These are phyloP conservation scores for Melozone crissalis DNA, from an alignment of 2,113 vertebrate species.

Conservation along the genomic window DNA sequence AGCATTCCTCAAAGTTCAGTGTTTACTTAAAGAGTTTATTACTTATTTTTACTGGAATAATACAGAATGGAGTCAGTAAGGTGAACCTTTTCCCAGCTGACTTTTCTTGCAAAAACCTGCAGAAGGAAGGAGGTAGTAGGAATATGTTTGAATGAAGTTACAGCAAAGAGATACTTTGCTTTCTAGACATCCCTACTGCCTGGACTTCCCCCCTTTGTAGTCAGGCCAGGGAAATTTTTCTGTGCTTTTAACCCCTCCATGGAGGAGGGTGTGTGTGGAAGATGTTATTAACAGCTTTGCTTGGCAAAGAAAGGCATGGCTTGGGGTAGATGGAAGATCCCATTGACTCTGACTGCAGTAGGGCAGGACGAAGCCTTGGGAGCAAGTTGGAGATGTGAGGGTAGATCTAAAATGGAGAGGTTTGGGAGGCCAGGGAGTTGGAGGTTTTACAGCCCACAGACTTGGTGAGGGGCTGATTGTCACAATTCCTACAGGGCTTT, in stretches of 20 bases:
- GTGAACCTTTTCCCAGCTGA: constrained; percentile 15
- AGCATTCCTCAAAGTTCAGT: constrained; percentile 33
- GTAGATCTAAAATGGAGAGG: not conserved
- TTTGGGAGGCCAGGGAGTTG: not conserved
- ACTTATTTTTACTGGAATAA: constrained; percentile 66
- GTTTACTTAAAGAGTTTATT: constrained; percentile 65
- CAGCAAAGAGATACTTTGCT: constrained; percentile 15
- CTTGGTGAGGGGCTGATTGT: not conserved
- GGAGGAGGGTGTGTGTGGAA: not conserved
- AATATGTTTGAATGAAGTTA: constrained; percentile 57
- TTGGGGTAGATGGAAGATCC: not conserved
- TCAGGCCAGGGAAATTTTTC: not conserved
- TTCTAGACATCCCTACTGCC: not conserved
- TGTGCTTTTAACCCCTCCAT: not conserved
- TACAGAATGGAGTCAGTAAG: constrained; percentile 42
- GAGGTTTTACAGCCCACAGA: not conserved
- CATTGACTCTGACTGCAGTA: accelerated
- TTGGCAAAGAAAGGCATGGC: not conserved
- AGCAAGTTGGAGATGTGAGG: accelerated
- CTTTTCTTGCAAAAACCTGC: not conserved
- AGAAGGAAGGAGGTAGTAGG: constrained; percentile 19
- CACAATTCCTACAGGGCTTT: not conserved
- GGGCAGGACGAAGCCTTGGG: not conserved
- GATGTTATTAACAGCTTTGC: not conserved
- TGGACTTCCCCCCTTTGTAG: not conserved